phyloP scores from a whole-genome alignment of 2,888 invertebrate species.

The Hofmannophila pseudospretella region DNA sequence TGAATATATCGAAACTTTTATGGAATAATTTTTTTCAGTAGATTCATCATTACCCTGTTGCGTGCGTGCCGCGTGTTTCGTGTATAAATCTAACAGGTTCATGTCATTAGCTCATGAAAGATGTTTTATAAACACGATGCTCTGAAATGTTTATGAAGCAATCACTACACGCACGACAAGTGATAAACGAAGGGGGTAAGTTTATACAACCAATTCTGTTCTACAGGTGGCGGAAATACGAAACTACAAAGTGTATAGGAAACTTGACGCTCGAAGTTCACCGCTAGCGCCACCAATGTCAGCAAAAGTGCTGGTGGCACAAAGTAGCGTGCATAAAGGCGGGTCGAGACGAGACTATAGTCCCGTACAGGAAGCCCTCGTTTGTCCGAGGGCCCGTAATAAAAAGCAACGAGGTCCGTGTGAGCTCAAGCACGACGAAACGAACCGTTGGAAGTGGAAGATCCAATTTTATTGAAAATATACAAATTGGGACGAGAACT shows the following conservation, averaged over 20 bases:
- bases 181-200: constrained; percentile 9
- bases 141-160: constrained; percentile 7
- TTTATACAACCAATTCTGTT: not conserved
- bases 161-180: constrained; percentile 16
- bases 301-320: too few relatives aligned
- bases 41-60: too few relatives aligned
- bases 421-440: constrained; percentile 41
- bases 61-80: too few relatives aligned
- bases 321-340: not conserved
- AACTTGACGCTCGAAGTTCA: not conserved
- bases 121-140: constrained; percentile 1
- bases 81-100: not conserved
- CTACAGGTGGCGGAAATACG: not conserved
- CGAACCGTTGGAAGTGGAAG: constrained; percentile 43
- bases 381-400: constrained; percentile 26
- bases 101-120: too few relatives aligned
- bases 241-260: not conserved
- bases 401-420: constrained; percentile 44
- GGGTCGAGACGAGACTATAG: too few relatives aligned
- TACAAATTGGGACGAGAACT: not conserved
- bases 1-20: too few relatives aligned
- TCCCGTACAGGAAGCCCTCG: constrained; percentile 28
- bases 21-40: too few relatives aligned
- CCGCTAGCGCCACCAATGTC: not conserved
- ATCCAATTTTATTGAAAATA: constrained; percentile 19